Conservation (phyloP, 2,113 vertebrate genomes). For the Cheirogaleus medius region DNA sequence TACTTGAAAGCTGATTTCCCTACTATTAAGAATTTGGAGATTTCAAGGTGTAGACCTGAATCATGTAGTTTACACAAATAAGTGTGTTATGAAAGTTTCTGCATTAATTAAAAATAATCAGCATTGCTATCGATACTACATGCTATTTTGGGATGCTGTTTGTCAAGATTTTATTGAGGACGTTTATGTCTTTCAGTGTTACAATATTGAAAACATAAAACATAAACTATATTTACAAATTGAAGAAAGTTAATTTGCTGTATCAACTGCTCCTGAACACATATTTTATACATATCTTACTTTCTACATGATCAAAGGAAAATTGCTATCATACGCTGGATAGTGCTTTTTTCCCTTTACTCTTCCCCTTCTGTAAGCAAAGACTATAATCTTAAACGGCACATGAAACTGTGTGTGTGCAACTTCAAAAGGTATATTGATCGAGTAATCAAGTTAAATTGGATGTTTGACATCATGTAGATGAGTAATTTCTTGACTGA, state of each 20-base stretch:
- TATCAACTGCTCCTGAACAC: not conserved
- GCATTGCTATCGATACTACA: not conserved
- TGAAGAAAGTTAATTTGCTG: not conserved
- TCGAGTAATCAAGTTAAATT: not conserved
- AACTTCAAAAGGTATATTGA: slow-evolving; percentile 19
- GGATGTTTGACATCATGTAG: not conserved
- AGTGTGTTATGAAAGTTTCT: not conserved
- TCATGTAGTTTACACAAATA: slow-evolving; percentile 35
- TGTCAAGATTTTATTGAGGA: not conserved
- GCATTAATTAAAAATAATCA: slow-evolving; percentile 58
- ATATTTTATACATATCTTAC: slow-evolving; percentile 32
- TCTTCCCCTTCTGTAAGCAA: not conserved
- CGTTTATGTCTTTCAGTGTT: not conserved
- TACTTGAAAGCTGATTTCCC: slow-evolving; percentile 50
- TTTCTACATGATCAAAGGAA: slow-evolving; percentile 63
- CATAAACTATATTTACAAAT: not conserved
- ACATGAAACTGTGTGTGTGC: not conserved
- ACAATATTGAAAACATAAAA: not conserved
- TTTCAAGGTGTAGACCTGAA: slow-evolving; percentile 48
- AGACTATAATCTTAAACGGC: not conserved
- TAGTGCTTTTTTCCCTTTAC: not conserved
- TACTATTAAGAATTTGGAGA: not conserved
- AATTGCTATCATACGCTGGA: slow-evolving; percentile 54
- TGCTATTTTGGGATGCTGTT: slow-evolving; percentile 39
- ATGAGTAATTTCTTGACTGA: slow-evolving; percentile 5